Evolutionary conservation across 2,888 invertebrate species (phyloP), one percentile per base, ranked within the genome.

Genomic region (Oligia latruncula): DNA sequence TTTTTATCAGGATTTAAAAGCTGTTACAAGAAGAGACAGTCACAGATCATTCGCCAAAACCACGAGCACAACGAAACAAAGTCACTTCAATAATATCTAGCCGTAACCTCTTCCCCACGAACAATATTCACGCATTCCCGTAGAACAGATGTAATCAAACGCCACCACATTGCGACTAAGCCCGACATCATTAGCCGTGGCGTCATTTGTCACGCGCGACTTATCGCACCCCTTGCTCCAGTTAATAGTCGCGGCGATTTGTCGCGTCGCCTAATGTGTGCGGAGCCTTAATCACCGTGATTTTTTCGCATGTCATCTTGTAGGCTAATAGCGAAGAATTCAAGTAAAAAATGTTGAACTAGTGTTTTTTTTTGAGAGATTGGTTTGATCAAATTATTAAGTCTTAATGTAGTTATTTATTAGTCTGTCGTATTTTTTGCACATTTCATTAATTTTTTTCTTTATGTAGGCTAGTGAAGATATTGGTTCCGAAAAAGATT

Each of bases 141-240:
- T 84, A 83, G 85, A 85, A 78, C 84, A 88, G 90, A 90, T 86
- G 82, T 87, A 86, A 90, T 89, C 86, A 85, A 84, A 87, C 81
- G 74, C 81, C 29, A 52, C 74, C 80, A 78, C 81, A 78, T 71
- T 81, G 88, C 86, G 84, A 87, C 84, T 84, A 88, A 90, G 90
- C 86, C 82, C 82, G 87, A 87, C 92, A 94, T 94, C 94, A 94
- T 95, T 94, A 94, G 94, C 83, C 85, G 88, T 72, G 46, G 85
- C 82, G 90, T 92, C 94, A 92, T 95, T 94, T 93, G 93, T 94
- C 94, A 94, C 92, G 88, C 90, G 88, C 90, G 91, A 92, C 92
- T 94, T 94, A 94, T 93, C 94, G 91, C 91, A 91, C 91, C 92
- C 92, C 91, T 90, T 91, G 88, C 89, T 89, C 90, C 84, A 88